These are phyloP conservation scores for Scaptomyza parva DNA, from an alignment of 2,888 invertebrate species.

Conservation along the genomic window DNA sequence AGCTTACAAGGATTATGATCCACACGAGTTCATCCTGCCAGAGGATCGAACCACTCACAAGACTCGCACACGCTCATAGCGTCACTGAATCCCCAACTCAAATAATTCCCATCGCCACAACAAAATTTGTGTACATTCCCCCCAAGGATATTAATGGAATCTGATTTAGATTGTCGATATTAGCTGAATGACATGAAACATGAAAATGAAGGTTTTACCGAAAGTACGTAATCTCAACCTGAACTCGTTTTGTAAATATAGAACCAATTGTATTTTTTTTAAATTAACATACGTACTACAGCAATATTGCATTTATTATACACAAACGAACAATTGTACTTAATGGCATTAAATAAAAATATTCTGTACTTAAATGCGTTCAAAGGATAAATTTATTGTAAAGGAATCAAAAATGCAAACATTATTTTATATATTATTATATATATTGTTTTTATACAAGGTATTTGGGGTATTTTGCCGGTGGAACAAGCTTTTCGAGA, in stretches of 20 bases:
- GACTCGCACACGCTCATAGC: slow-evolving; percentile 60
- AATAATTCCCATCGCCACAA: slow-evolving; percentile 6
- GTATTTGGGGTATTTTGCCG: too few species aligned
- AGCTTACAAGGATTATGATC: slow-evolving; percentile 83
- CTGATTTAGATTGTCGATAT: slow-evolving; percentile 2
- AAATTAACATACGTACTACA: slow-evolving; percentile 39
- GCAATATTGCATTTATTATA: slow-evolving; percentile 53
- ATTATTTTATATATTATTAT: too few species aligned
- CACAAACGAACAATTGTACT: slow-evolving; percentile 50
- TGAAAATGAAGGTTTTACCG: slow-evolving; percentile 22
- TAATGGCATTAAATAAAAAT: slow-evolving; percentile 48
- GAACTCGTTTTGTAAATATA: slow-evolving; percentile 66
- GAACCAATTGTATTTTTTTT: slow-evolving; percentile 29
- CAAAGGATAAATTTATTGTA: too few species aligned
- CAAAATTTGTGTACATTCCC: slow-evolving; percentile 17
- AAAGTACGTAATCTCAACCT: slow-evolving; percentile 56
- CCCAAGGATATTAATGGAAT: slow-evolving; percentile 17
- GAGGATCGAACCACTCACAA: slow-evolving; percentile 43
- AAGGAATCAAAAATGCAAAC: too few species aligned
- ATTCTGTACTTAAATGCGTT: slow-evolving; percentile 49
- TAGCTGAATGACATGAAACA: neutral
- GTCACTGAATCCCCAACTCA: slow-evolving; percentile 14
- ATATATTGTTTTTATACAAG: too few species aligned
- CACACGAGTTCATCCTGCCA: slow-evolving; percentile 79
- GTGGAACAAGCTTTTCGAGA: too few species aligned